Evolutionary conservation across 2,113 vertebrate genomes (phyloP), one percentile per base, ranked within the genome.

Genomic region (Ciconia stormi): DNA sequence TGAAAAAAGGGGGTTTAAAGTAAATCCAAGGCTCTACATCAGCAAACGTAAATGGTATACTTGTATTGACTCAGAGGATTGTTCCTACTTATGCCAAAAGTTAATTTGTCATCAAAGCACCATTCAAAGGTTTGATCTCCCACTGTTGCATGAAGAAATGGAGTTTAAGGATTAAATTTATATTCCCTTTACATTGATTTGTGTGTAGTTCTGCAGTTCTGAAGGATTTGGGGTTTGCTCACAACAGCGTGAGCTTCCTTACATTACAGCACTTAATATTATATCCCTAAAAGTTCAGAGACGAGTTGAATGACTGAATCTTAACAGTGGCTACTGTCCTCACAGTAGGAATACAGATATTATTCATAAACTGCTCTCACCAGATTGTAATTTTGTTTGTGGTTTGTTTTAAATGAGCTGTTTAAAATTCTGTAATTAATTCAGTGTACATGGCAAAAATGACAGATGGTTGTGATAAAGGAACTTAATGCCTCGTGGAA

Each of bases 361-460:
- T 82, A 92, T 76, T 95, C 56, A 86, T 87, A 89, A 92, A 94
- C 89, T 79, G 42, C 62, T 97, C 85, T 95, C 83, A 93, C 26
- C 52, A 96, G 83, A 90, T 88, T 95, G 67, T 82, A 95, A 97
- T 95, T 81, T 92, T 97, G 34, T 69, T 96, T 95, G 95, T 62
- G 86, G 79, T 76, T 92, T 96, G 34, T 65, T 82, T 96, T 89
- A 93, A 98, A 97, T 96, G 62, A 95, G 50, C 89, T 97, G 71
- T 95, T 97, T 95, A 97, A 97, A 96, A 94, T 89, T 96, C 91
- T 92, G 84, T 87, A 97, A 97, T 98, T 98, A 97, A 97, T 97
- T 97, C 40, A 38, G 76, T 73, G 87, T 93, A 95, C 70, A 82
- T 0, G 12, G 72, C 58, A 96, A 97, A 98, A 96, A 96, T 96